Conservation (phyloP, 2,113 vertebrate genomes). For the Capra hircus region DNA sequence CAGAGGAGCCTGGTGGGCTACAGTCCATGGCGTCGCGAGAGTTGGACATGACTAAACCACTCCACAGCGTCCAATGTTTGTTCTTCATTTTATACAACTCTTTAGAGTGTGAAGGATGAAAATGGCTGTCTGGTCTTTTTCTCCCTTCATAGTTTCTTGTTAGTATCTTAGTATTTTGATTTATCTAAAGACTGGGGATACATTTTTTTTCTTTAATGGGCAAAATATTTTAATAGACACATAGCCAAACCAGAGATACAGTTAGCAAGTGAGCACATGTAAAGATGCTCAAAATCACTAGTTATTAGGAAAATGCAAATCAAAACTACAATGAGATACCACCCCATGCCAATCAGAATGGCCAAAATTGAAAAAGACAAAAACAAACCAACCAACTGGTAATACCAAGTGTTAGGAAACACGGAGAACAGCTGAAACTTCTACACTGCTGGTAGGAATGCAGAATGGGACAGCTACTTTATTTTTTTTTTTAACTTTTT, state of each 20-base stretch:
- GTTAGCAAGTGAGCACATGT: not conserved
- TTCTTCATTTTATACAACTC: not conserved
- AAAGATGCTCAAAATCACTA: not conserved
- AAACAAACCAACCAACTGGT: not conserved
- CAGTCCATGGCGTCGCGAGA: rapidly evolving
- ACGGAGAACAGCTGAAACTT: not conserved
- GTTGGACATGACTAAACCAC: not conserved
- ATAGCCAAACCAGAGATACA: not conserved
- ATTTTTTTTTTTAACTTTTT: not conserved
- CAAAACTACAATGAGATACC: not conserved
- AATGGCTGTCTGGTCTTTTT: not conserved
- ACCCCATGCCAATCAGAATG: not conserved
- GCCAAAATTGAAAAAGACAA: not conserved
- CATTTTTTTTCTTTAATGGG: not conserved
- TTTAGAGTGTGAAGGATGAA: not conserved
- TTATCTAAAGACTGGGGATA: not conserved
- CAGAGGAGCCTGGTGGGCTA: not conserved
- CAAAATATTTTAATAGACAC: not conserved
- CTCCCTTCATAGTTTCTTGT: not conserved
- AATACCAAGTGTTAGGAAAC: not conserved
- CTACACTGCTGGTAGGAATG: not conserved
- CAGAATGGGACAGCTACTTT: not conserved
- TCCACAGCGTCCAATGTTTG: not conserved
- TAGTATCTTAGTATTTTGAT: not conserved
- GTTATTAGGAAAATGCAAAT: not conserved